Conservation (phyloP, 2,888 invertebrate genomes). For the Tetanocera ferruginea region DNA sequence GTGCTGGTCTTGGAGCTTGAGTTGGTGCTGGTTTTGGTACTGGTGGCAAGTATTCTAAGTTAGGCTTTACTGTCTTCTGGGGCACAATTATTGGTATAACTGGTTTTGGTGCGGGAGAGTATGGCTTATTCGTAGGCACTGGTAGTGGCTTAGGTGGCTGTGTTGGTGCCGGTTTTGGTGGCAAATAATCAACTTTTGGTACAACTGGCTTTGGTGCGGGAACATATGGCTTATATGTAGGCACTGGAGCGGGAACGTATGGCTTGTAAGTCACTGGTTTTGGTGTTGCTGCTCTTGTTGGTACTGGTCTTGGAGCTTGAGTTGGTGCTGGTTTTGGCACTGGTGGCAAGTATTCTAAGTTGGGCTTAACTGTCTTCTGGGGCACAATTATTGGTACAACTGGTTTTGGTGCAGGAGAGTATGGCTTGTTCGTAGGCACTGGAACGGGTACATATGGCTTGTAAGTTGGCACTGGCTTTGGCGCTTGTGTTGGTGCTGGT, state of each 20-base stretch:
- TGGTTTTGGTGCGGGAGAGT: not conserved
- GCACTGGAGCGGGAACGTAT: no score
- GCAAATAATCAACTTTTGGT: conserved; percentile 7
- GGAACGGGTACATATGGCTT: no score
- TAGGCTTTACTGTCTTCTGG: conserved; percentile 18
- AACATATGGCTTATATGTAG: no score
- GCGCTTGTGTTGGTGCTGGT: conserved; percentile 14
- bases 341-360: conserved; percentile 48
- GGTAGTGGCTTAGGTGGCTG: conserved; percentile 2
- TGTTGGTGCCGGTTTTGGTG: conserved; percentile 23
- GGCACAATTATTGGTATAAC: no score
- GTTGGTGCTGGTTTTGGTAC: conserved; percentile 28
- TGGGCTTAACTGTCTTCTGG: conserved; percentile 19
- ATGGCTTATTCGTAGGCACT: not conserved
- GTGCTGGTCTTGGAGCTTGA: conserved; percentile 23
- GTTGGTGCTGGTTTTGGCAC: conserved; percentile 26
- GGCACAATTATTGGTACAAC: no score
- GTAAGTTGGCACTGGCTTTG: not conserved
- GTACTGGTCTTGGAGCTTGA: no score
- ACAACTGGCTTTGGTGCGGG: conserved; percentile 20
- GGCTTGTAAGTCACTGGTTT: conserved; percentile 24
- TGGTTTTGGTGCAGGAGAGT: not conserved
- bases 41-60: conserved; percentile 48
- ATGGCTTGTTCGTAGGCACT: not conserved
- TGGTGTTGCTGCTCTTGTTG: no score